Base-by-base conservation (phyloP, 2,797 vertebrate genomes). In the Rhinophrynus dorsalis region DNA sequence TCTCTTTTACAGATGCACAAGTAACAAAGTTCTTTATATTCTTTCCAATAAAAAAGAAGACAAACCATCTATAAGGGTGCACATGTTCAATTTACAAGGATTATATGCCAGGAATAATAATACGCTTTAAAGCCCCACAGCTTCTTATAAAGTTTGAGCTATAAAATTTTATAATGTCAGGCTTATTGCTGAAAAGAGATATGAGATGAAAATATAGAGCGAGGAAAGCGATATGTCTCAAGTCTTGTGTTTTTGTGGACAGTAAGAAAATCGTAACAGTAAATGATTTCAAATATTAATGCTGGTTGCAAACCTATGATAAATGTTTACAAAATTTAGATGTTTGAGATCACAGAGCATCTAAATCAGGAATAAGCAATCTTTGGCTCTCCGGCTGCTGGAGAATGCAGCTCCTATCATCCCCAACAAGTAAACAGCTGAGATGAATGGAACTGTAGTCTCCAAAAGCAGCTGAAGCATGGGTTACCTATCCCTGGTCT, bases 101-200 rank as follows among this genome's bases (percentile, higher is more conserved):
- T 66, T 73, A 73, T 66, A 52, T 27, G 61, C 44, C 61, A 73
- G 69, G 61, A 73, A 73, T 73, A 73, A 73, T 73, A 56, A 73
- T 73, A 73, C 33, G 13, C 12, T 66, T 58, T 66, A 73, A 52
- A 66, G 62, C 45, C 30, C 69, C 69, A 32, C 15, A 20, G 69
- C 69, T 50, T 52, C 69, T 42, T 73, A 73, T 73, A 73, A 73
- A 73, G 45, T 66, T 52, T 33, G 38, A 65, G 35, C 62, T 23
- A 52, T 73, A 73, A 73, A 44, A 58, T 66, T 73, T 73, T 73
- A 73, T 73, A 66, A 66, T 65, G 69, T 73, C 62, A 64, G 30
- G 57, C 60, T 71, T 71, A 48, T 71, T 71, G 50, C 55, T 13
- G 32, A 24, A 54, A 35, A 37, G 54, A 57, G 42, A 54, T 52